A percentile compares a stretch with the other conserved stretches of the same genome.
phyloP scores from a whole-genome alignment of 2,888 invertebrate genomes.

The Tuberolachnus salignus region DNA sequence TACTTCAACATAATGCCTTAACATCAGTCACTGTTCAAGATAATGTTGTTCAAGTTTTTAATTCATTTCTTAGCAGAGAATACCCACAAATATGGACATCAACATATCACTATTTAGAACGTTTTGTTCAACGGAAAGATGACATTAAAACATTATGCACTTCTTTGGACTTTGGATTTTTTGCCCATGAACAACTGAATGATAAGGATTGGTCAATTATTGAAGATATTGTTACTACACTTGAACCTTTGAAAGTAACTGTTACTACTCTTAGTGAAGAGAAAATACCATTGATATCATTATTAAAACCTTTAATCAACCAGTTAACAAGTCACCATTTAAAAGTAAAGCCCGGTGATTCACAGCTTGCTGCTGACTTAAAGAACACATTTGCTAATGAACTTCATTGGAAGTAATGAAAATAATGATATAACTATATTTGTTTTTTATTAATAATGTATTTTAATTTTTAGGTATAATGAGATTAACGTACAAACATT shows the following conservation, averaged over 20 bases:
- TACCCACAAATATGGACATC: conserved; percentile 63
- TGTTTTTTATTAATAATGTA: not conserved
- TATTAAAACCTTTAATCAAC: conserved; percentile 66
- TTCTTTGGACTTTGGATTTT: conserved; percentile 61
- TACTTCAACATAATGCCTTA: conserved; percentile 48
- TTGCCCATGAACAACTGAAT: conserved; percentile 61
- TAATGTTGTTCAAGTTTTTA: conserved; percentile 58
- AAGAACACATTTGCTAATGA: conserved; percentile 62
- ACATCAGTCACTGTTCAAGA: conserved; percentile 46
- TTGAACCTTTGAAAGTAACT: conserved; percentile 65
- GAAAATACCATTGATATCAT: conserved; percentile 64
- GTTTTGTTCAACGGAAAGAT: conserved; percentile 62
- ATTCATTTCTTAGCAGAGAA: conserved; percentile 58
- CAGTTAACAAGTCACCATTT: conserved; percentile 64
- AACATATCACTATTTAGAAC: conserved; percentile 64
- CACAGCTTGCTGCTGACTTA: conserved; percentile 62
- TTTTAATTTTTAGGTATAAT: conserved; percentile 62
- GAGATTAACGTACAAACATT: conserved; percentile 63
- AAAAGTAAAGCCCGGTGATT: conserved; percentile 63
- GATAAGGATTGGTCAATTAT: conserved; percentile 64
- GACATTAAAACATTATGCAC: conserved; percentile 62
- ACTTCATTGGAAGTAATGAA: conserved; percentile 49
- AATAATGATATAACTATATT: not conserved
- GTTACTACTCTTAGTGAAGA: conserved; percentile 65
- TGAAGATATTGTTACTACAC: conserved; percentile 63